Conservation (phyloP, 2,113 vertebrate genomes). For the Coregonus clupeaformis region DNA sequence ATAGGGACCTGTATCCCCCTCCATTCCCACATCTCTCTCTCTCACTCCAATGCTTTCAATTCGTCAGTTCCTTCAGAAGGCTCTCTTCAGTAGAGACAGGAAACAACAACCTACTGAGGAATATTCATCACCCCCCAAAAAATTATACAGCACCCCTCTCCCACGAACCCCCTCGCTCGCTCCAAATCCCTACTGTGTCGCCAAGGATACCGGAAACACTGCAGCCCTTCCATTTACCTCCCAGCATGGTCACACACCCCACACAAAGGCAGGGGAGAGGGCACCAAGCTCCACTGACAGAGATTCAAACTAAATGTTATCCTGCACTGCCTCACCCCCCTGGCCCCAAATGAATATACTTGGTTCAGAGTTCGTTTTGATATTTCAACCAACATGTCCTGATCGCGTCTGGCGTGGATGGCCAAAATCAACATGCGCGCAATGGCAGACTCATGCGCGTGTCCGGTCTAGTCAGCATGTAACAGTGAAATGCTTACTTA, state of each 20-base stretch:
- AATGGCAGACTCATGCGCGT: no score
- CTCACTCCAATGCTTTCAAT: conserved; percentile 69
- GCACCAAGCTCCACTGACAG: conserved; percentile 66
- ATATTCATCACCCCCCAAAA: conserved; percentile 66
- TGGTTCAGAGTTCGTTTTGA: no score
- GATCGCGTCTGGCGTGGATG: no score
- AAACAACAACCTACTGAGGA: conserved; percentile 81
- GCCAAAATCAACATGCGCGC: no score
- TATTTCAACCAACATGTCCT: no score
- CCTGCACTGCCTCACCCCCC: conserved; percentile 11
- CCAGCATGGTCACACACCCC: conserved; percentile 29
- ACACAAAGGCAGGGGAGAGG: conserved; percentile 52
- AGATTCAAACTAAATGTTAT: conserved; percentile 66
- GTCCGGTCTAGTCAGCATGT: no score
- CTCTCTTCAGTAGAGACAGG: conserved; percentile 72
- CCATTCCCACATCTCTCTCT: conserved; percentile 52
- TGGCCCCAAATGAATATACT: no score
- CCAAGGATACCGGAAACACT: conserved; percentile 78
- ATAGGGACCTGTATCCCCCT: conserved; percentile 68
- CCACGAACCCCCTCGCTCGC: conserved; percentile 34
- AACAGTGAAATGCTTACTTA: no score
- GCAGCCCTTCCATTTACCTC: conserved; percentile 60
- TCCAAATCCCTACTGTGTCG: conserved; percentile 68
- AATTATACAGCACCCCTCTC: conserved; percentile 71
- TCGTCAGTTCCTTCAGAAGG: conserved; percentile 76